phyloP scores from a whole-genome alignment of 2,797 vertebrate species.

The Alectoris magna region DNA sequence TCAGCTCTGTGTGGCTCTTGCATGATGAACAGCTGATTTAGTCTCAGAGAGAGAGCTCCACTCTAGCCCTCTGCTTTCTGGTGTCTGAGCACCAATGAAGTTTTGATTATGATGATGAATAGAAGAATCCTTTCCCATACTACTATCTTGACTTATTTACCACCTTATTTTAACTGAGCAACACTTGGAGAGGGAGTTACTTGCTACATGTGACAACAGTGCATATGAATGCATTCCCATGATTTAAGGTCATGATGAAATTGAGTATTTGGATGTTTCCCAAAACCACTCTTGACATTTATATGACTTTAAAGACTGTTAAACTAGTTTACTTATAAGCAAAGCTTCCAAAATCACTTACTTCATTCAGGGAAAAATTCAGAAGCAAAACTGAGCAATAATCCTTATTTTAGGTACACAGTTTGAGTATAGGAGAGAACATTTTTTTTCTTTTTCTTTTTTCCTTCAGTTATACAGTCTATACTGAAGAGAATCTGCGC shows the following conservation, averaged over 20 bases:
- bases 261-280: background rate
- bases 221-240: background rate
- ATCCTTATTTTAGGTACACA: background rate
- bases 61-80: background rate
- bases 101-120: background rate
- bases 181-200: background rate
- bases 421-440: background rate
- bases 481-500: background rate
- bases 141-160: background rate
- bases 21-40: background rate
- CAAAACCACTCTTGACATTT: background rate
- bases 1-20: background rate
- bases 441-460: background rate
- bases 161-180: background rate
- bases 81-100: background rate
- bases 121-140: background rate
- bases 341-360: background rate
- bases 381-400: background rate
- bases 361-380: background rate
- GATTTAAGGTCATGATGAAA: background rate
- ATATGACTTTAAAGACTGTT: background rate
- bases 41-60: background rate
- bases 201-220: background rate
- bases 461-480: background rate
- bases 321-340: background rate